Evolutionary conservation across 2,113 vertebrate genomes (phyloP), one percentile per base, ranked within the genome.

Genomic region (Erinaceus europaeus): DNA sequence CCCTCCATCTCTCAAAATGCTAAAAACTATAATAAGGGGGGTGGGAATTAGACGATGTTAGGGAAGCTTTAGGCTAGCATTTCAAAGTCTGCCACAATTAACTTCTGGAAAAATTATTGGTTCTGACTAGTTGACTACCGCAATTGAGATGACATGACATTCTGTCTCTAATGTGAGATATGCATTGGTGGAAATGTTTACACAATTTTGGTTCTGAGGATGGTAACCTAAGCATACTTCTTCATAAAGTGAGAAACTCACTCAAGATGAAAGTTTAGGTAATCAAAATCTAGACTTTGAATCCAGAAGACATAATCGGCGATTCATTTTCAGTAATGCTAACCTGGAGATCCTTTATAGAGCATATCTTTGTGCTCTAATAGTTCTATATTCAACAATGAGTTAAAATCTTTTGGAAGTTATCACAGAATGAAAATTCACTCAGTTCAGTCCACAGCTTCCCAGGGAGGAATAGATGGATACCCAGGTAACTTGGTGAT

Each of bases 351-450:
- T n/a, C n/a, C 7, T 86, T 78, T 14, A 40, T 36, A 52, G 21
- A 40, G 48, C 32, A 21, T 29, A 48, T 73, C 76, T 88, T 57
- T 67, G 78, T 88, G 36, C 20, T 52, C 55, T 52, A 53, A 46
- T 50, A 36, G 53, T 53, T 53, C 36, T 0, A 38, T 61, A 29
- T 68, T 82, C 17, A 32, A 25, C 17, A 18, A 34, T 0, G 34
- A 67, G 46, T 80, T 80, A 79, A 46, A 82, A 62, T 85, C 73
- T 59, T 14, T 71, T 79, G 40, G 87, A 71, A 67, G 32, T 13
- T 32, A 77, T 44, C 44, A 36, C 68, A 74, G 34, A 68, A n/a
- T 38, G 21, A 72, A 50, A 76, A 67, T n/a, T 89, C 38, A 23
- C 36, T 77, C 48, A 79, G 72, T n/a, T 27, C 23, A 57, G 77